Evolutionary conservation across 2,888 invertebrate species (phyloP), one percentile per base, ranked within the genome.

Genomic region (Xylota segnis): DNA sequence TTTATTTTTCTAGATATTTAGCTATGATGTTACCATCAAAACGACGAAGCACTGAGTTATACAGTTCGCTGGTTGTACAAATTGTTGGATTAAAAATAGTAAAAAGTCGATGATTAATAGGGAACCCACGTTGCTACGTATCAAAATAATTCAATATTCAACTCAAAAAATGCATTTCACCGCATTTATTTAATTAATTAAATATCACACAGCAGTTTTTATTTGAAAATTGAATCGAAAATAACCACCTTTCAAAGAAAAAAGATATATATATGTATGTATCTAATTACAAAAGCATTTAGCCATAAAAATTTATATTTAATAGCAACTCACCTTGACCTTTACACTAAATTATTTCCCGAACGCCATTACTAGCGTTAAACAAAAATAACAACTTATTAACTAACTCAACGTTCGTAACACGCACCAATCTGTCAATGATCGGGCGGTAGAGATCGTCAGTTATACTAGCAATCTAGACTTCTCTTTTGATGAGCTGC

Each of bases 251-350:
- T 23, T 52, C 18, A 6, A 43, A 23, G 10, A 16, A 18, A 12
- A 27, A 12, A 43, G 5, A 43, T 14, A 43, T 14, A 1, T 5
- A 43, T 5, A 43, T 14, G 6, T 5, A 43, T 5, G 2, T 10
- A 34, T 34, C 2, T 40, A 52, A 61, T 63, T 54, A 37, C 52
- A 18, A 52, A 52, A 16, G 0, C 9, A 18, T 18, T 40, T 47
- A 56, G 27, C 47, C 34, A n/a, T 61, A 59, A 29, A 47, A 50
- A 52, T 14, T 12, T 45, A 4, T 45, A 45, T 54, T 75, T 68
- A 16, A 6, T 40, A 45, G n/a, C n/a, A n/a, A n/a, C 37, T 83
- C 59, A 76, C 66, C 77, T 83, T 77, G 77, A 77, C 65, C 66
- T 71, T 66, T 65, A 32, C 9, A 9, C 40, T 27, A 2, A 34